A percentile compares a stretch with the other conserved stretches of the same genome.
These are phyloP conservation scores for Lepilemur ruficaudatus DNA, from an alignment of 2,797 vertebrate genomes.

Conservation along the genomic window DNA sequence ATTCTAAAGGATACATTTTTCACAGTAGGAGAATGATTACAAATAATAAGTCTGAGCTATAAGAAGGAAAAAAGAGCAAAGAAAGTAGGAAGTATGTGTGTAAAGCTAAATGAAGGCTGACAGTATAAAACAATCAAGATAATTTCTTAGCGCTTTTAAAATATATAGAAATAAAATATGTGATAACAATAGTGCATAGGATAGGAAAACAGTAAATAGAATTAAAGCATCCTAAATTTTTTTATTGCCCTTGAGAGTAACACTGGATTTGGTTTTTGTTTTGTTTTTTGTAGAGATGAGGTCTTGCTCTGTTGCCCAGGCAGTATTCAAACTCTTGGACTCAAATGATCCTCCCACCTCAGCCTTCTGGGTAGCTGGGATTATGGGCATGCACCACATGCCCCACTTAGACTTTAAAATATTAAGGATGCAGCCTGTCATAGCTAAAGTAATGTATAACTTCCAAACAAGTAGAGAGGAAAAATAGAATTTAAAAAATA, in stretches of 20 bases:
- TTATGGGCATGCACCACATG: neutral
- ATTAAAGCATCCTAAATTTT: neutral
- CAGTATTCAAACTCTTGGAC: neutral
- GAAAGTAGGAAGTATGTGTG: neutral
- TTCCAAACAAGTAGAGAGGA: neutral
- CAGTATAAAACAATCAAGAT: neutral
- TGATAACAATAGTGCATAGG: neutral
- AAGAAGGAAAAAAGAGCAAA: neutral
- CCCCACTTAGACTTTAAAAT: neutral
- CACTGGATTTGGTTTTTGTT: neutral
- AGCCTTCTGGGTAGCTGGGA: neutral
- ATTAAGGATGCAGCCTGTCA: neutral
- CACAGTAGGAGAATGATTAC: neutral
- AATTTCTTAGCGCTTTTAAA: neutral
- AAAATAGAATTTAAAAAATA: neutral
- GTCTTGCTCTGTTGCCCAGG: neutral
- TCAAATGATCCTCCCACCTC: neutral
- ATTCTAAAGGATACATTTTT: neutral
- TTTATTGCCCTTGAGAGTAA: neutral
- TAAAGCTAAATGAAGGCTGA: neutral
- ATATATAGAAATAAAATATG: neutral
- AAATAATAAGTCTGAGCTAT: neutral
- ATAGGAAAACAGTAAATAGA: neutral
- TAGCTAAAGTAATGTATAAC: neutral
- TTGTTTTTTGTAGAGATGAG: neutral